Evolutionary conservation across 2,113 vertebrate genomes (phyloP).

Genomic region (Sapayoa aenigma): DNA sequence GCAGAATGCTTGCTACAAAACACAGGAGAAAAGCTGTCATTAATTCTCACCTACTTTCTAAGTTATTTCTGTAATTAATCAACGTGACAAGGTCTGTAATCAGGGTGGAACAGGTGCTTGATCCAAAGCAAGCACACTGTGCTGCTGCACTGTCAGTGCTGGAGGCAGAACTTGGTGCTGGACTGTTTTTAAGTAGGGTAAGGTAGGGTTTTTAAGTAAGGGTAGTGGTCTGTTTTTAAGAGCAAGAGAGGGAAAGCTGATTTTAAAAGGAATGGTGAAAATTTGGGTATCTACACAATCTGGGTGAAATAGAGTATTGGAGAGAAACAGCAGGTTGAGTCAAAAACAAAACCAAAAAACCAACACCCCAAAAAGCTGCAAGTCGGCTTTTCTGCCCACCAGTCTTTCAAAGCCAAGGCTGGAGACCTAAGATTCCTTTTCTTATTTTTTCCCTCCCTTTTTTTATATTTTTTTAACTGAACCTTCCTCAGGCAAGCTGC

Average conservation of each 20-base stretch:
- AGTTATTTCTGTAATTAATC: neutral
- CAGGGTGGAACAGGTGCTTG: neutral
- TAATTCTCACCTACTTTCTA: neutral
- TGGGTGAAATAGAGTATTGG: neutral
- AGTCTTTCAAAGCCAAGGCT: neutral
- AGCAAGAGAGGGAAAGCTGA: neutral
- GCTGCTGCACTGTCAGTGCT: neutral
- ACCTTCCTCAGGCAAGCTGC: neutral
- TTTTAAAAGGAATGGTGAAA: neutral
- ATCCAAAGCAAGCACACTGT: neutral
- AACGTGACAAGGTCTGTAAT: neutral
- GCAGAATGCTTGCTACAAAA: constrained; percentile 71
- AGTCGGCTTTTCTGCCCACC: neutral
- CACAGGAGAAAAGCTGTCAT: neutral
- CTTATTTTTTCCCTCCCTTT: neutral
- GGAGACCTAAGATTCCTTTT: neutral
- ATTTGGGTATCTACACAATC: neutral
- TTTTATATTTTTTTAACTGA: no score
- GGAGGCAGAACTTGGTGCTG: neutral
- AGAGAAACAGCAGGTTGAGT: neutral
- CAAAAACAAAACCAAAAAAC: neutral
- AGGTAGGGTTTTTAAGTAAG: no score
- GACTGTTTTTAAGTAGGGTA: no score
- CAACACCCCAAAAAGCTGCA: neutral
- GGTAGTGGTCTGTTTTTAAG: neutral